Evolutionary conservation across 2,888 invertebrate species (phyloP).

Genomic region (Macrophya annulata): DNA sequence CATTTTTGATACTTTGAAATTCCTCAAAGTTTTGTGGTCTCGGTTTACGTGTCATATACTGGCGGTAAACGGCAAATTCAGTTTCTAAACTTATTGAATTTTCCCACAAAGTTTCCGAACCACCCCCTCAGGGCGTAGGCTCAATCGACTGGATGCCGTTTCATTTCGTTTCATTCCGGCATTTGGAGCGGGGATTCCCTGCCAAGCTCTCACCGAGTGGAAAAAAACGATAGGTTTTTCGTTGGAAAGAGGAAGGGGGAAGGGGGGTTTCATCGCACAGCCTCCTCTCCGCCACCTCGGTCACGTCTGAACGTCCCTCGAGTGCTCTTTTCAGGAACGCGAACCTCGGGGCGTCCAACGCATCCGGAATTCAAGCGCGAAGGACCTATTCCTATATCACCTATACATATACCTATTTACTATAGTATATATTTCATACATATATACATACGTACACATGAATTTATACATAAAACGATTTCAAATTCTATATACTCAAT

Average conservation of each 20-base stretch:
- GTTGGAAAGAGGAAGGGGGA: not conserved
- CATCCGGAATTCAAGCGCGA: conserved; percentile 49
- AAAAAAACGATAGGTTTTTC: conserved; percentile 50
- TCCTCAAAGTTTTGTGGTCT: not conserved
- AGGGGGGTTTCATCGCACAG: conserved; percentile 47
- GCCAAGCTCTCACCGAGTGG: conserved; percentile 61
- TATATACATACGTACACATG: not conserved
- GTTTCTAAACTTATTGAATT: conserved; percentile 42
- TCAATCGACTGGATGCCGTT: conserved; percentile 55
- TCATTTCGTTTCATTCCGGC: conserved; percentile 52
- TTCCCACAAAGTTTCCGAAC: conserved; percentile 30
- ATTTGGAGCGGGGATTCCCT: conserved; percentile 43
- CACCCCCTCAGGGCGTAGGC: conserved; percentile 27
- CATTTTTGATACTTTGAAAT: conserved; percentile 8
- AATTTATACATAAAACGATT: not conserved
- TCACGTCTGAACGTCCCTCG: conserved; percentile 56
- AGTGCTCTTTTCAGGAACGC: conserved; percentile 54
- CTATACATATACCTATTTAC: not conserved
- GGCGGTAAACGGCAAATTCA: conserved; percentile 21
- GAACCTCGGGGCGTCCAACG: conserved; percentile 50
- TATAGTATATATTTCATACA: not conserved
- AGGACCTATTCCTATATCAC: not conserved
- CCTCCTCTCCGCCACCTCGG: conserved; percentile 31
- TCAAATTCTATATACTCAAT: not conserved
- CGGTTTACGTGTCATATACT: conserved; percentile 16